Conservation (phyloP, 2,888 invertebrate genomes). For the Oscheius sp. region DNA sequence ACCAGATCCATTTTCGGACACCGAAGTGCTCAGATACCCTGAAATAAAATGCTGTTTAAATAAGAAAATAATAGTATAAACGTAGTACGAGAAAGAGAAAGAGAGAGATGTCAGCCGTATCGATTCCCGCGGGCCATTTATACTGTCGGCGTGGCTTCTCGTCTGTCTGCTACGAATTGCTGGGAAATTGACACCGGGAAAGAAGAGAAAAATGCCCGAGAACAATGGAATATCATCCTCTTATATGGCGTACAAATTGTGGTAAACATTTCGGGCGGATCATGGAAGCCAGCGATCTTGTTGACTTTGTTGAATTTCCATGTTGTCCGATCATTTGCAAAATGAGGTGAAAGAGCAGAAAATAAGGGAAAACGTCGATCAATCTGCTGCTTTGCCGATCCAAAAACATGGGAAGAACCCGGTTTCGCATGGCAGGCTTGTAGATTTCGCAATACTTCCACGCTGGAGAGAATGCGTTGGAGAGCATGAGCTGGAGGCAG, state of each 20-base stretch:
- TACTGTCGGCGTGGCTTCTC: neutral
- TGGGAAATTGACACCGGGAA: neutral
- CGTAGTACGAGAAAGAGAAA: neutral
- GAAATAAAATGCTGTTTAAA: neutral
- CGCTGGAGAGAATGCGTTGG: constrained; percentile 19
- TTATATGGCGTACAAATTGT: too few relatives aligned
- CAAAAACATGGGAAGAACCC: neutral
- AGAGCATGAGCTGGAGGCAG: neutral
- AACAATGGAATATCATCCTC: constrained; percentile 1
- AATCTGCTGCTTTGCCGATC: neutral
- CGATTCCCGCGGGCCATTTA: constrained; percentile 13
- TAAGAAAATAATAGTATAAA: neutral
- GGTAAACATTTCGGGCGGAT: constrained; percentile 4
- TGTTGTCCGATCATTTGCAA: too few relatives aligned
- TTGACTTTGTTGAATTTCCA: too few relatives aligned
- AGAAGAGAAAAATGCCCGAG: neutral
- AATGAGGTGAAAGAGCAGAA: neutral
- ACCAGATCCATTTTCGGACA: constrained; percentile 4
- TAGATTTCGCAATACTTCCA: constrained; percentile 25
- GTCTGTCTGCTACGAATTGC: neutral
- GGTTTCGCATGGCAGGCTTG: neutral
- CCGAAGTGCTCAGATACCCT: constrained; percentile 16
- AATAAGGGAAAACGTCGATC: neutral
- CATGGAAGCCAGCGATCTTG: neutral
- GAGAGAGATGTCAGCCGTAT: constrained; percentile 8